Percentiles rank a stretch among this genome's conserved stretches.
These are phyloP conservation scores for Drosophila ochracea DNA, from an alignment of 2,888 invertebrate genomes.

Conservation along the genomic window DNA sequence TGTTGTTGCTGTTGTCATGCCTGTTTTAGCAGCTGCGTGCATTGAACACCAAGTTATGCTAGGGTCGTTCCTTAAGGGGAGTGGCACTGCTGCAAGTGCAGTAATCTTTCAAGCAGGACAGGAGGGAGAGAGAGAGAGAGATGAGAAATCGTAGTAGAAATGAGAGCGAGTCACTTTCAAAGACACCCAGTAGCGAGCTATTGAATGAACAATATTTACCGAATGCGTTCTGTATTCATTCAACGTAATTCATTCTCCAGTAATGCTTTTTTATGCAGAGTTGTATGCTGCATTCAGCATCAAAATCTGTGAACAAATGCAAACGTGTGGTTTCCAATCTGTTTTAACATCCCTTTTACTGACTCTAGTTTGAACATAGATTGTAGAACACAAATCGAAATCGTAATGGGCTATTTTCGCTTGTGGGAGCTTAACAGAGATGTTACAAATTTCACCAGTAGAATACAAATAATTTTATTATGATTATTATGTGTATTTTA, in stretches of 20 bases:
- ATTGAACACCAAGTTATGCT: slow-evolving; percentile 49
- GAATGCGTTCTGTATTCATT: background rate
- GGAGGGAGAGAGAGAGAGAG: slow-evolving; percentile 9
- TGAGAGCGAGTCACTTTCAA: background rate
- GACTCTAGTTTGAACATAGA: background rate
- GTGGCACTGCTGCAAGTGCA: slow-evolving; percentile 28
- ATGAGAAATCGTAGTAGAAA: no score
- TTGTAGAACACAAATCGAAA: background rate
- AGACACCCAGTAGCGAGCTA: background rate
- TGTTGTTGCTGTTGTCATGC: slow-evolving; percentile 18
- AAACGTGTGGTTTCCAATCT: background rate
- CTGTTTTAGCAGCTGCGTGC: slow-evolving; percentile 44
- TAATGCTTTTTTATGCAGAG: background rate
- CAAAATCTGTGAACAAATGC: background rate
- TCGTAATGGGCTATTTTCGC: background rate
- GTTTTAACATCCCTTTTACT: background rate
- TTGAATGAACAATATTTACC: background rate
- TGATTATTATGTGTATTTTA: background rate
- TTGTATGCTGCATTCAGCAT: background rate
- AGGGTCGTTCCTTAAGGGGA: slow-evolving; percentile 38
- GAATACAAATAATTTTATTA: background rate
- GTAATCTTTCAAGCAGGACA: slow-evolving; percentile 9
- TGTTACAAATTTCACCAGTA: background rate
- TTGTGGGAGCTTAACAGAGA: background rate
- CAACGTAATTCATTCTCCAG: background rate